phyloP scores from a whole-genome alignment of 2,113 vertebrate genomes.

The Cisticola juncidis region DNA sequence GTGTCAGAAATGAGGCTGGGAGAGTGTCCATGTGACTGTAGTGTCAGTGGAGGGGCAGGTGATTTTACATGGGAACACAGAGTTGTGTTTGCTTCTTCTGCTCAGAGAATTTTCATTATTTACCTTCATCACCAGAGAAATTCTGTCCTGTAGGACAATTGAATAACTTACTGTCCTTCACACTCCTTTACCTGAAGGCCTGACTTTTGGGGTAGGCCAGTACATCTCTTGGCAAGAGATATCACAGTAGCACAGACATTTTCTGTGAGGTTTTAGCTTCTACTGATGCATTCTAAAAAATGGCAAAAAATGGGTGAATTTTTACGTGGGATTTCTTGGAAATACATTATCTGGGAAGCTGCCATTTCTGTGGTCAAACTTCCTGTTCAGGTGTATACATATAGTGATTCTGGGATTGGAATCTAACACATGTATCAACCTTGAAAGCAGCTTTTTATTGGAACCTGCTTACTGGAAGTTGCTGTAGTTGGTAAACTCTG shows the following conservation, averaged over 20 bases:
- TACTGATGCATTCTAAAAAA: neutral
- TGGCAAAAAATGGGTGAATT: neutral
- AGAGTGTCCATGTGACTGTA: neutral
- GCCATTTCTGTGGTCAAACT: neutral
- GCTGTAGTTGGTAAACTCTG: neutral
- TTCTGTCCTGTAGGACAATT: neutral
- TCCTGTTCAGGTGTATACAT: neutral
- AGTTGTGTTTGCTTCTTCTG: neutral
- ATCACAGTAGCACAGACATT: neutral
- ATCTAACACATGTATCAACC: neutral
- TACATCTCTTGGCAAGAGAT: neutral
- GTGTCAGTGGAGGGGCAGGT: neutral
- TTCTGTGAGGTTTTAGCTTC: neutral
- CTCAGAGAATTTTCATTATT: neutral
- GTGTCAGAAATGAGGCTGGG: neutral
- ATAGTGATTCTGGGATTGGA: neutral
- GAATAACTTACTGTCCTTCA: neutral
- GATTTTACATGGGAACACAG: fast-evolving
- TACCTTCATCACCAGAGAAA: neutral
- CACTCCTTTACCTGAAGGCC: neutral
- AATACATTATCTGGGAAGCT: neutral
- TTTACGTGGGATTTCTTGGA: neutral
- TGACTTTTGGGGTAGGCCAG: neutral
- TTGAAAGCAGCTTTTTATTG: neutral
- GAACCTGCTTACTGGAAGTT: neutral